Base-by-base conservation (phyloP, 2,797 vertebrate genomes). In the Anas capensis region DNA sequence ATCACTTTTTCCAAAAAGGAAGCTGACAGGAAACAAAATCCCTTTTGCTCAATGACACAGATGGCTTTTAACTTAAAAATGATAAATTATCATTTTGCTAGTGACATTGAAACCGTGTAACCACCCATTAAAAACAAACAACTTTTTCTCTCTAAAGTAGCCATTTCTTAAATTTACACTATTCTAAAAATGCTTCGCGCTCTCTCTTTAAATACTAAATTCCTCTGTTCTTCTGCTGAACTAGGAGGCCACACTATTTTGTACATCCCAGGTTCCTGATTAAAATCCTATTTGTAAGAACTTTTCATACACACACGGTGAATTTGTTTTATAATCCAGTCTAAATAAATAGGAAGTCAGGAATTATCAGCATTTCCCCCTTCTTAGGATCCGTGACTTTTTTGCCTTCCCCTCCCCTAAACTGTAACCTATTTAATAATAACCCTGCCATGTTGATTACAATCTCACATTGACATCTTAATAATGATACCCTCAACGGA, bases 1-100 rank as follows among this genome's bases (percentile, higher is more conserved):
- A 73, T 8, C 61, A 78, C 68, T 80, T 95, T 94, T 93, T 95
- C 92, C 48, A 31, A 78, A 95, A 78, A 92, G 94, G 90, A 97
- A 96, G 82, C 7, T 90, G 85, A 92, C 88, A 70, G 93, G 93
- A 96, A 96, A 75, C 87, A 76, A 91, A 78, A 90, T 70, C 66
- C 53, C 46, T 58, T 94, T 86, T 91, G 91, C 33, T 76, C 56
- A 1, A 8, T 49, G 57, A 66, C 58, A 73, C 82, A 93, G 91
- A 69, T 62, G n/a, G 77, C 75, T 86, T 96, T 96, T 82, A 69
- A 88, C 68, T 89, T 62, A 36, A 70, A 82, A 79, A 92, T 69
- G 27, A 94, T 33, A 81, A 86, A 95, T 48, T 73, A 71, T 3
- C n/a, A 72, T 10, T 90, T 81, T 88, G 51, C 69, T 29, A 29